These are phyloP conservation scores for Nephrotoma appendiculata DNA, from an alignment of 2,888 invertebrate genomes.

Conservation along the genomic window DNA sequence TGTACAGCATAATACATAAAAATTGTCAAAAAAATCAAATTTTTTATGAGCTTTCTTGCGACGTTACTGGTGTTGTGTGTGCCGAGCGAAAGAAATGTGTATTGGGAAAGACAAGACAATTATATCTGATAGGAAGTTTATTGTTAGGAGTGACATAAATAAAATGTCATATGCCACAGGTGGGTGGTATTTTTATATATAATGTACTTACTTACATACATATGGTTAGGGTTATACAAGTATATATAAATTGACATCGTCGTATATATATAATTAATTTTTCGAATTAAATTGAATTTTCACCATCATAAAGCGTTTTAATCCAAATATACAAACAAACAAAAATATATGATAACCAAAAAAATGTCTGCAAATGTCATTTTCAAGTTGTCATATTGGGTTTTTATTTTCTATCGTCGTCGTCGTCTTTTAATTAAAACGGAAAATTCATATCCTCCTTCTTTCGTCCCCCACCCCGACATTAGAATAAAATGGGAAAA, in stretches of 20 bases:
- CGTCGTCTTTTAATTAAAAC: background rate
- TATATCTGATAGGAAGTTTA: background rate
- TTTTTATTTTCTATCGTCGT: background rate
- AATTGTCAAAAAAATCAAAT: background rate
- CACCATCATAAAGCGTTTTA: background rate
- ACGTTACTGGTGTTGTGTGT: background rate
- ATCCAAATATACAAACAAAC: background rate
- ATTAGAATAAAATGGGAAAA: background rate
- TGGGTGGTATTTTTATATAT: background rate
- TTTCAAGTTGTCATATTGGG: background rate
- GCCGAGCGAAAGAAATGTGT: background rate
- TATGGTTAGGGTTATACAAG: background rate
- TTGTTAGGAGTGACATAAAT: background rate
- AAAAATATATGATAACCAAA: background rate
- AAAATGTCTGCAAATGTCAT: background rate
- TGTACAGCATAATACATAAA: background rate
- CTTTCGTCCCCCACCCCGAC: background rate
- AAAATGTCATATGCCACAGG: background rate
- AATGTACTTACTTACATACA: background rate
- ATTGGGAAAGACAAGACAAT: background rate
- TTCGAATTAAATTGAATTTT: background rate
- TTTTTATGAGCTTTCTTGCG: background rate
- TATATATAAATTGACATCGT: background rate
- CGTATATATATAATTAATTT: background rate
- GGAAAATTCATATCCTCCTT: background rate